Base-by-base conservation (phyloP, 2,797 vertebrate species). In the Acanthurus leucopareius region DNA sequence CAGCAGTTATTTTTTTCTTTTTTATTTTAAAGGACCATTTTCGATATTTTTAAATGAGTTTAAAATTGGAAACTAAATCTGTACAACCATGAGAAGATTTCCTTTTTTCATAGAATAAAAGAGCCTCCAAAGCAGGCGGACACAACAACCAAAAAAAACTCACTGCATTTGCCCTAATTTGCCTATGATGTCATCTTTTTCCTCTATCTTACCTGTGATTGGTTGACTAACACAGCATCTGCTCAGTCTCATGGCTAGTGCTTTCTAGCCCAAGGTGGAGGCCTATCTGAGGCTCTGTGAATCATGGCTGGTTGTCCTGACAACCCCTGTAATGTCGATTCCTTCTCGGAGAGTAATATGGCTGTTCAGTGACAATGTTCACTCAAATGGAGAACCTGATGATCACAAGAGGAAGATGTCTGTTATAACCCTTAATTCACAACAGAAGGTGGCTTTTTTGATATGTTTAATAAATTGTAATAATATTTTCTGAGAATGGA, bases 111-210 rank as follows among this genome's bases (percentile, higher is more conserved):
- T 8, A 40, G 20, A 10, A 45, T 15, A 22, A 45, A 25, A 42
- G 17, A 10, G 47, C 2, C 15, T 15, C 3, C 5, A 4, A 5
- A 63, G 87, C 79, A 7, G 89, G 94, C 89, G 89, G 86, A 75
- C 5, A 87, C 77, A n/a, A 69, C 86, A 96, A 96, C 91, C 93
- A 82, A 87, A 35, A 35, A 95, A 90, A 69, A 72, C 83, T 94
- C 65, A 25, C 88, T 85, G 47, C 88, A 25, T 85, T 94, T 96
- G 94, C 94, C 95, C 93, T 77, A 86, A 95, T 96, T 96, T 95
- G 95, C 95, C 95, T 97, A 96, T 99, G 97, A 97, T 97, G 97
- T 97, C 97, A 97, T 96, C 92, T 90, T 96, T 97, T 95, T 92
- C 87, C 86, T 84, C 85, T 90, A 22, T 85, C 89, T 78, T 84